phyloP scores from a whole-genome alignment of 2,113 vertebrate species.

The Laticauda colubrina region DNA sequence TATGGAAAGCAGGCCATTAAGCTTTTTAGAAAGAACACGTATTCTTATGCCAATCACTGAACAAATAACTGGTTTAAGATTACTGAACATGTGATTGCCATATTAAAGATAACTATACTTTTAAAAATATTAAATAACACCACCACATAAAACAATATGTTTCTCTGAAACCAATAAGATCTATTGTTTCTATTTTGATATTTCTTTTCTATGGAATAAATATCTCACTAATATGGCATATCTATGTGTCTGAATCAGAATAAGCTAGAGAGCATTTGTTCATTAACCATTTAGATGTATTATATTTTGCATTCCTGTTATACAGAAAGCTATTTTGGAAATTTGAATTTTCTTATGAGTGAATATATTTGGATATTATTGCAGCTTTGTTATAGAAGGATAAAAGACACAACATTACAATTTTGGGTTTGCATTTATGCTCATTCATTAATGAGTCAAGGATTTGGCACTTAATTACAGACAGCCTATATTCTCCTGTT shows the following conservation, averaged over 20 bases:
- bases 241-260: neutral
- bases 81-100: neutral
- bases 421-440: constrained; percentile 10
- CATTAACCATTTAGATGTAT: neutral
- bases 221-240: neutral
- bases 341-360: neutral
- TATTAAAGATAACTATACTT: neutral
- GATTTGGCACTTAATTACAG: neutral
- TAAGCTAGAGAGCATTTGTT: neutral
- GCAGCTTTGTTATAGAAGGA: neutral
- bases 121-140: neutral
- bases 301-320: neutral
- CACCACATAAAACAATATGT: neutral
- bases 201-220: neutral
- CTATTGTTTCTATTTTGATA: neutral
- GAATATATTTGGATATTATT: constrained; percentile 2
- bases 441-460: constrained; percentile 19
- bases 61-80: neutral
- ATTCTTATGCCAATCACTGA: neutral
- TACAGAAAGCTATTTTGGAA: neutral
- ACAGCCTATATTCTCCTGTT: constrained; percentile 5
- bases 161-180: neutral
- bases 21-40: neutral
- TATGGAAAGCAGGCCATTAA: neutral
- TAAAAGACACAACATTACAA: constrained; percentile 18